Conservation (phyloP, 2,113 vertebrate species). For the Istiophorus platypterus region DNA sequence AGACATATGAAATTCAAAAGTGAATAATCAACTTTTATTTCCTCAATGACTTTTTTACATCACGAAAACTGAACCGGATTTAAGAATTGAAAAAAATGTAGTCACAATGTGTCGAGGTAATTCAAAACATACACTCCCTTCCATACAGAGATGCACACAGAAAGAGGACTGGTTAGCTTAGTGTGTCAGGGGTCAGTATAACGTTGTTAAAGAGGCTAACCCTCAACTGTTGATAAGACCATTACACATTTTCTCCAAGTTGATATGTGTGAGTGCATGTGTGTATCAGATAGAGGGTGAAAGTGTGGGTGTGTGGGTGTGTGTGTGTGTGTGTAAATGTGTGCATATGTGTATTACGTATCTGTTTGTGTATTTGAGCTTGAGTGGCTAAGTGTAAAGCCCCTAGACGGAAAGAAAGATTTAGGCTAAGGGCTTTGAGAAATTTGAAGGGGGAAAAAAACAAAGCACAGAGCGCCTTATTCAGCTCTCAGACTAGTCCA, state of each 20-base stretch:
- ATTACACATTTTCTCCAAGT: constrained; percentile 48
- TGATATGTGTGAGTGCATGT: not conserved
- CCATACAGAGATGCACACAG: constrained; percentile 22
- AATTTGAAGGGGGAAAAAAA: constrained; percentile 29
- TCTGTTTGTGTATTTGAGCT: constrained; percentile 26
- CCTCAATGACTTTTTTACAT: not conserved
- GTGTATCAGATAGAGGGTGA: no score
- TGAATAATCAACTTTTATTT: not conserved
- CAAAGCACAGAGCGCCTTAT: constrained; percentile 40
- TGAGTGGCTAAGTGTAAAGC: constrained; percentile 36
- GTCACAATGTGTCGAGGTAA: not conserved
- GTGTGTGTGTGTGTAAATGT: not conserved
- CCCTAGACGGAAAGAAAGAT: constrained; percentile 42
- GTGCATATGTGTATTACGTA: not conserved
- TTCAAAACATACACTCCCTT: not conserved
- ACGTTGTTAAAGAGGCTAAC: constrained; percentile 66
- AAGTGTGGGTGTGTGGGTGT: not conserved
- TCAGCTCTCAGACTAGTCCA: constrained; percentile 21
- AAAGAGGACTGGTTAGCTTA: constrained; percentile 42
- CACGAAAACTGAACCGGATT: not conserved
- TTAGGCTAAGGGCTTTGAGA: constrained; percentile 47
- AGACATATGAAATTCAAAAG: not conserved
- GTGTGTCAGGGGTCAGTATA: constrained; percentile 59
- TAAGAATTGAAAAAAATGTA: constrained; percentile 4
- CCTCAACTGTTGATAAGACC: constrained; percentile 57